Conservation (phyloP, 1,140 invertebrate species). For the Heterodera schachtii region DNA sequence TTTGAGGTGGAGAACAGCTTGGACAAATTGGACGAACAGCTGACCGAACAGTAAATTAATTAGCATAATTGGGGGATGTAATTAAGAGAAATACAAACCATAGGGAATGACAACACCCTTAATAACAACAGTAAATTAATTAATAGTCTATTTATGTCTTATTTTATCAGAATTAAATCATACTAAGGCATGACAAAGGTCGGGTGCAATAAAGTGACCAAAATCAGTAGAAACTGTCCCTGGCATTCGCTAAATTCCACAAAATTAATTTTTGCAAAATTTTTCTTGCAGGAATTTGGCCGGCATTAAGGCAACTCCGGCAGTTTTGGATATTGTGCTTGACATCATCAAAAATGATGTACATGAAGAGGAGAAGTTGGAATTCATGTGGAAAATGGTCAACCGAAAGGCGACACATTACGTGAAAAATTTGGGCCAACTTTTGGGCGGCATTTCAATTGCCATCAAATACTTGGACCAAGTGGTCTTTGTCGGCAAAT, state of each 20-base stretch:
- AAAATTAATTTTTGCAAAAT: too few species aligned
- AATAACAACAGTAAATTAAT: too few species aligned
- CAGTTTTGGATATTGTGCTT: background rate
- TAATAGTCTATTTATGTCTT: too few species aligned
- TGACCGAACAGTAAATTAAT: background rate
- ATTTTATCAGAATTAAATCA: too few species aligned
- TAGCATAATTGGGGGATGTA: too few species aligned
- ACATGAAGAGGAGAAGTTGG: background rate
- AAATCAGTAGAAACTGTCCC: too few species aligned
- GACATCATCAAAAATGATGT: background rate
- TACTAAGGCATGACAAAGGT: too few species aligned
- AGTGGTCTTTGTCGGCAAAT: background rate
- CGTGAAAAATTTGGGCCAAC: background rate
- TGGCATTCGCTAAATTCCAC: too few species aligned
- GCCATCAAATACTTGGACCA: background rate
- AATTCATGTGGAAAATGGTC: background rate
- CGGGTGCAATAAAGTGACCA: too few species aligned
- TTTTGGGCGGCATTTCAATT: background rate
- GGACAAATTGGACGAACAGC: background rate
- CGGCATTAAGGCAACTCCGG: background rate
- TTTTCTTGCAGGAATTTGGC: background rate
- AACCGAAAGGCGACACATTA: background rate
- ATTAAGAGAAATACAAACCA: too few species aligned
- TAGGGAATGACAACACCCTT: too few species aligned
- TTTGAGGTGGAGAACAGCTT: background rate